Evolutionary conservation across 2,113 vertebrate species (phyloP).

Genomic region (Arothron firmamentum): DNA sequence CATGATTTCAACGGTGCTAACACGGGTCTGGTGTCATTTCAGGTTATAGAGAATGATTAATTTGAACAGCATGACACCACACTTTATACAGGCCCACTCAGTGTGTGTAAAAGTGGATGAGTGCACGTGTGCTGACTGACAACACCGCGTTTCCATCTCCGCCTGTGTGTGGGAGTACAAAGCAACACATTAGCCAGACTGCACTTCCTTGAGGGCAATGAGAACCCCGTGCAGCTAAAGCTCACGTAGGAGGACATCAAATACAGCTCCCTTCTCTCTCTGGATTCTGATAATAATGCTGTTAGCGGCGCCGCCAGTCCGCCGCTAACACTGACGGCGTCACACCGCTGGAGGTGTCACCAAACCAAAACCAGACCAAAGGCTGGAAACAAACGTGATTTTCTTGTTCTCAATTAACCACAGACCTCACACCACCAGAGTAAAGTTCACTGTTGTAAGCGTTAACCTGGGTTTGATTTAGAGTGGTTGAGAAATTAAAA

Average conservation of each 20-base stretch:
- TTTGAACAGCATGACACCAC: slow-evolving; percentile 30
- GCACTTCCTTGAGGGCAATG: slow-evolving; percentile 60
- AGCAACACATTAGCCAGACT: slow-evolving; percentile 68
- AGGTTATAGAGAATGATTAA: slow-evolving; percentile 25
- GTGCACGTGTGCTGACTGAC: slow-evolving; percentile 17
- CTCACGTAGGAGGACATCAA: slow-evolving; percentile 68
- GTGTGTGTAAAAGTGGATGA: slow-evolving; percentile 26
- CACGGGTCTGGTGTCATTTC: slow-evolving; percentile 17
- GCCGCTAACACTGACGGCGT: slow-evolving; percentile 30
- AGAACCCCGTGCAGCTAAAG: slow-evolving; percentile 62
- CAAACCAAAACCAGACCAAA: slow-evolving; percentile 6
- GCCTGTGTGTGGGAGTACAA: slow-evolving; percentile 63
- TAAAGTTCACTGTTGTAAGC: slow-evolving; percentile 8
- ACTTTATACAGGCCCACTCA: slow-evolving; percentile 33
- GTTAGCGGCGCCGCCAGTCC: slow-evolving; percentile 49
- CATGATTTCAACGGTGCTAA: slow-evolving; percentile 2
- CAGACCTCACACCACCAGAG: slow-evolving; percentile 7
- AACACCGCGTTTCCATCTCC: slow-evolving; percentile 33
- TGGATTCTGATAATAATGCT: slow-evolving; percentile 61
- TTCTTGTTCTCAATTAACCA: slow-evolving; percentile 3
- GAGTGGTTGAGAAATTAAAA: background rate
- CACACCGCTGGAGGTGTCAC: slow-evolving; percentile 16
- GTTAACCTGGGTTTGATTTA: background rate
- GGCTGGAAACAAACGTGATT: slow-evolving; percentile 23
- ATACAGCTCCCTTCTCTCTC: slow-evolving; percentile 49